A percentile compares a stretch with the other conserved stretches of the same genome.
Conservation (phyloP, 2,888 invertebrate species). For the Leptinotarsa haldemani region DNA sequence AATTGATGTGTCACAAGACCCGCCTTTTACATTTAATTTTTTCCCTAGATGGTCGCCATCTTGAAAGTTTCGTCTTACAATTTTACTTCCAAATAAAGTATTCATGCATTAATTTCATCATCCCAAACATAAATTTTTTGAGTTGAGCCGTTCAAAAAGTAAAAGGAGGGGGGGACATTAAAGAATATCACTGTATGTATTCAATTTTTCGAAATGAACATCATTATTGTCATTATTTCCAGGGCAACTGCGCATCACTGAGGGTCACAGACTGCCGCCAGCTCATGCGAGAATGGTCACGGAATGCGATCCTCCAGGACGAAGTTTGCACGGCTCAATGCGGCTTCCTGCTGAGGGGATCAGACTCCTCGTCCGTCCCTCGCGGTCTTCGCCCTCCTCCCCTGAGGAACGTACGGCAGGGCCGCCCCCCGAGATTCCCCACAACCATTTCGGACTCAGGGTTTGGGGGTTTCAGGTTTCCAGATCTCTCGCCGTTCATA, state of each 20-base stretch:
- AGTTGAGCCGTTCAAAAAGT: too few relatives aligned
- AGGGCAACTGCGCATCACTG: constrained; percentile 91
- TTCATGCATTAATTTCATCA: too few relatives aligned
- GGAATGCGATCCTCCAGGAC: constrained; percentile 84
- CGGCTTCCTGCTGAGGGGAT: constrained; percentile 74
- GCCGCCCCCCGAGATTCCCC: constrained; percentile 51
- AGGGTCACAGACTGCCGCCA: constrained; percentile 89
- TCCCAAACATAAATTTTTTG: too few relatives aligned
- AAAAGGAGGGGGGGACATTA: too few relatives aligned
- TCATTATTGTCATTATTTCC: constrained; percentile 52
- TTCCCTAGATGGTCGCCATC: too few relatives aligned
- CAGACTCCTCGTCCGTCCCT: constrained; percentile 57
- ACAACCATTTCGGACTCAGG: constrained; percentile 61
- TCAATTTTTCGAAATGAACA: too few relatives aligned
- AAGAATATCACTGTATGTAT: too few relatives aligned
- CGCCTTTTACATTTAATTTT: too few relatives aligned
- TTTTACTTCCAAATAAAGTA: too few relatives aligned
- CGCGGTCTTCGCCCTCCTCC: constrained; percentile 62
- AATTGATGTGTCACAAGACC: too few relatives aligned
- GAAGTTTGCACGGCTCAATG: constrained; percentile 93
- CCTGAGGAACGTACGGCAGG: constrained; percentile 49
- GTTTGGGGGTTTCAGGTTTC: constrained; percentile 78
- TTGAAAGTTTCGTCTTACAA: too few relatives aligned
- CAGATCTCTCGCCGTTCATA: constrained; percentile 80
- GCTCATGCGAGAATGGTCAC: constrained; percentile 83